These are phyloP conservation scores for Acrobasis repandana DNA, from an alignment of 2,888 invertebrate genomes.

Conservation along the genomic window DNA sequence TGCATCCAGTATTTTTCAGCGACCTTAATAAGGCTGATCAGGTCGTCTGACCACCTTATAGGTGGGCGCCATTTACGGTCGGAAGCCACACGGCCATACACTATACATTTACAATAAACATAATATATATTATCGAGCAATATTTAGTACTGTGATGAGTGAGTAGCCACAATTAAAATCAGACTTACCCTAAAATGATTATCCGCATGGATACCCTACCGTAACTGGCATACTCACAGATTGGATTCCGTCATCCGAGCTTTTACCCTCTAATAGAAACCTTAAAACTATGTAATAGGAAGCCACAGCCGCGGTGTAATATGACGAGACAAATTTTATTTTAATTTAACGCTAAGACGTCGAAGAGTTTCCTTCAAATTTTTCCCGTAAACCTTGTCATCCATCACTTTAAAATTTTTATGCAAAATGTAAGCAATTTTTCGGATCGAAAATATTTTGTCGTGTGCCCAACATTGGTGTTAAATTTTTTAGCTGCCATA, in stretches of 20 bases:
- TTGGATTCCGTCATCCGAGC: constrained; percentile 62
- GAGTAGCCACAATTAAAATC: too few species aligned
- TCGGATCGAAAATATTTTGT: not conserved
- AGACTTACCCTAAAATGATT: not conserved
- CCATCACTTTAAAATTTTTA: not conserved
- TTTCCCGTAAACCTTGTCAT: not conserved
- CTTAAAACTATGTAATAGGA: constrained; percentile 44
- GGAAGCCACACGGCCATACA: too few species aligned
- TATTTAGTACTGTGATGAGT: too few species aligned
- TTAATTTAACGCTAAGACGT: not conserved
- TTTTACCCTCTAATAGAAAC: constrained; percentile 44
- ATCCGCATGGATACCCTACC: constrained; percentile 35
- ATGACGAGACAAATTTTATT: constrained; percentile 31
- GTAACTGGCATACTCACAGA: constrained; percentile 48
- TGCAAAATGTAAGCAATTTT: not conserved
- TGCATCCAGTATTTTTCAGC: too few species aligned
- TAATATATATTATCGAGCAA: too few species aligned
- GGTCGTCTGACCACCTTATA: too few species aligned
- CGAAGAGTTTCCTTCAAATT: not conserved
- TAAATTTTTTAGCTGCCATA: too few species aligned
- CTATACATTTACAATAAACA: too few species aligned
- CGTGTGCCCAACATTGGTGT: too few species aligned
- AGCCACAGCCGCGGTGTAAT: constrained; percentile 24
- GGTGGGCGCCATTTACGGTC: too few species aligned
- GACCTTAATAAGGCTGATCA: too few species aligned